Base-by-base conservation (phyloP, 2,888 invertebrate species). In the Baccha elongata region DNA sequence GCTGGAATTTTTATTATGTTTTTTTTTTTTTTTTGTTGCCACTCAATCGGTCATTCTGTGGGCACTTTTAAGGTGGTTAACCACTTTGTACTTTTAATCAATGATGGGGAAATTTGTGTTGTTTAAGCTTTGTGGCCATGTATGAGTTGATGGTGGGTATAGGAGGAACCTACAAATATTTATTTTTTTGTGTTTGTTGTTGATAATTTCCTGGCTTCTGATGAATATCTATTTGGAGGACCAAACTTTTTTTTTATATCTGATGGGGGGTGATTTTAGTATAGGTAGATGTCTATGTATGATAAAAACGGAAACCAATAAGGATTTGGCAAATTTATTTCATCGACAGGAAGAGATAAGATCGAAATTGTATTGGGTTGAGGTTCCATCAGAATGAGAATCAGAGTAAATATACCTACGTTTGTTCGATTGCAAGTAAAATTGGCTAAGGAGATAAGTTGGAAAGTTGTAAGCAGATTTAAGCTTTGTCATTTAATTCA, bases 21-120 rank as follows among this genome's bases (percentile, higher is more conserved):
- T 29, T 42, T 15, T 55, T 48, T 29, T 58, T 58, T 35, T 5
- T 23, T 35, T 44, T 62, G 21, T 75, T 72, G 55, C 53, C 78
- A 68, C 83, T 78, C 83, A 78, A 83, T 83, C 83, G 83, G 76
- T 83, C 76, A 83, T 76, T 83, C 72, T 37, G 83, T 83, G 83
- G 72, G 50, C 83, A 76, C 67, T 76, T 72, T 68, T 40, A 60
- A 62, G 62, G 72, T 46, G 72, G 76, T 76, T 76, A 83, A 76
- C 76, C 83, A 76, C 76, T 83, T 83, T 78, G 67, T 69, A 72
- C 78, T 68, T 78, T 78, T 73, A 78, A 83, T 83, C 78, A 78
- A 78, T 83, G 83, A 68, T 68, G 67, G 62, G 42, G 19, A 53
- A 68, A 67, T 58, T 58, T 73, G 55, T 44, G 64, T 69, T 73